Percentiles rank a stretch among this genome's conserved stretches.
phyloP scores from a whole-genome alignment of 1,140 invertebrate species.

The Callitettix versicolor region DNA sequence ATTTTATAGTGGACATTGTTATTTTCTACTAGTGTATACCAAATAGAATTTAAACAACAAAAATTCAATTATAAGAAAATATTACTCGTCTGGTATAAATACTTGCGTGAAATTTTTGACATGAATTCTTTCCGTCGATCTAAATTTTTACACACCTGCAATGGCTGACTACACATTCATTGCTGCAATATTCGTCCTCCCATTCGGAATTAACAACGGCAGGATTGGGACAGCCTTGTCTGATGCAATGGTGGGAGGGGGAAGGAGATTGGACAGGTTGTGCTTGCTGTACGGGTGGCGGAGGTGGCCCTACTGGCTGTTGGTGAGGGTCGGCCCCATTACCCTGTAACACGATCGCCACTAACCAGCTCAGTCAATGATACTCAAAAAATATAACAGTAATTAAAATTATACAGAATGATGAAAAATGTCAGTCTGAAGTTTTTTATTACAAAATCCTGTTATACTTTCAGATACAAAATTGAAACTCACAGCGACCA shows the following conservation, averaged over 20 bases:
- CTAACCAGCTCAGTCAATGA: conserved; percentile 20
- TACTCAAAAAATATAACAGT: neutral
- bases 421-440: neutral
- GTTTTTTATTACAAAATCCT: too few relatives aligned
- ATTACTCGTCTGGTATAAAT: neutral
- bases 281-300: conserved; percentile 20
- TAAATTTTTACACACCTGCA: conserved; percentile 57
- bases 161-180: conserved; percentile 93
- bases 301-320: conserved; percentile 20
- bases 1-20: too few relatives aligned
- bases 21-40: neutral
- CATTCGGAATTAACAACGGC: conserved; percentile 87
- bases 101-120: neutral
- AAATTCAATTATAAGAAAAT: too few relatives aligned
- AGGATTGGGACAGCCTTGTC: conserved; percentile 81
- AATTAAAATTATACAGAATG: neutral
- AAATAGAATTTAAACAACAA: too few relatives aligned
- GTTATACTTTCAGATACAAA: too few relatives aligned
- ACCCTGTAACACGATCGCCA: conserved; percentile 24
- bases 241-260: conserved; percentile 52
- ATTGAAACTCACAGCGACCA: too few relatives aligned
- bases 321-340: neutral
- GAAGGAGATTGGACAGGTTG: conserved; percentile 28
- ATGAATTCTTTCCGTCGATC: neutral
- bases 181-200: conserved; percentile 96